Base-by-base conservation (phyloP, 2,888 invertebrate species). In the Silvanus unidentatus region DNA sequence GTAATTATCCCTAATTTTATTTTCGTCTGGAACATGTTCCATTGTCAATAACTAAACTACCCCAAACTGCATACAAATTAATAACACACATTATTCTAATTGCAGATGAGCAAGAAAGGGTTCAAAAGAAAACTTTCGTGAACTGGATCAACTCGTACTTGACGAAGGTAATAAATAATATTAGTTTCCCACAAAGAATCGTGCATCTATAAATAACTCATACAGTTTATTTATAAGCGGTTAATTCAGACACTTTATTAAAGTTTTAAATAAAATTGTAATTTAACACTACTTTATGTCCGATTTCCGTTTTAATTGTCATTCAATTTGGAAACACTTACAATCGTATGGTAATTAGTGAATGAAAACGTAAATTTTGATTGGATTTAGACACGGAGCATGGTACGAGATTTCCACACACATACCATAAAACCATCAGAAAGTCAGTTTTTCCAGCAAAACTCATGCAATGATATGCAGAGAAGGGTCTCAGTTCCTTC, bases 141-240 rank as follows among this genome's bases (percentile, higher is more conserved):
- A 97, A 97, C 76, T 97, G 97, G 96, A 96, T 97, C 75, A 97
- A 97, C 77, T 94, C 95, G 69, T 93, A 95, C 77, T 80, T 97
- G 66, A 86, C 85, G 66, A 93, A 95, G 88, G 95, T 95, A 74
- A 82, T n/a, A n/a, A n/a, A n/a, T 55, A 16, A 16, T 30, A 28
- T 36, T 34, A 12, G 28, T 14, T n/a, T n/a, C n/a, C n/a, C n/a
- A n/a, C n/a, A n/a, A n/a, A n/a, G n/a, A n/a, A n/a, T n/a, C n/a
- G n/a, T n/a, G n/a, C n/a, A n/a, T n/a, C n/a, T n/a, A n/a, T n/a
- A n/a, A n/a, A 37, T 13, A 12, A 37, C 2, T 3, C 37, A 13
- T n/a, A 14, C 4, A n/a, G n/a, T n/a, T n/a, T n/a, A n/a, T n/a
- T n/a, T n/a, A 6, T 12, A 27, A n/a, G 10, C 5, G 13, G 16